Conservation (phyloP, 2,888 invertebrate species). For the Drosophila vallismaia region DNA sequence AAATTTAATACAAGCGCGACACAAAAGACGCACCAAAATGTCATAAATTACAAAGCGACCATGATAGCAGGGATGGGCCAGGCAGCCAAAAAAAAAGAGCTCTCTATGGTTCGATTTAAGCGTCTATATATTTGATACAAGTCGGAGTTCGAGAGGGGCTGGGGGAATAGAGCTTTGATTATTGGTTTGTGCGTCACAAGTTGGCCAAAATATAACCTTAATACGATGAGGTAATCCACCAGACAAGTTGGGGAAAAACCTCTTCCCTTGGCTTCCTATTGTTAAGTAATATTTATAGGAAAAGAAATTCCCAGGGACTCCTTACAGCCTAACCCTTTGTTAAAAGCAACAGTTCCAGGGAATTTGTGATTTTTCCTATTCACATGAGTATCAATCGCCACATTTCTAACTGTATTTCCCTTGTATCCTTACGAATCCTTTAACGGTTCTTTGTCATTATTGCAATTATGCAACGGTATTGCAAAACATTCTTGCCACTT, state of each 20-base stretch:
- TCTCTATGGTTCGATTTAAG: slow-evolving; percentile 60
- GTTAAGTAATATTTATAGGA: background rate
- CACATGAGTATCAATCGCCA: slow-evolving; percentile 39
- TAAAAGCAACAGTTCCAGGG: slow-evolving; percentile 19
- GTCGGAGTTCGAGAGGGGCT: background rate
- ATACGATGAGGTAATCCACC: slow-evolving; percentile 34
- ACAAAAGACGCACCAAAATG: slow-evolving; percentile 81
- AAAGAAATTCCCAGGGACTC: slow-evolving; percentile 9
- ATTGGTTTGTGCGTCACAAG: slow-evolving; percentile 41
- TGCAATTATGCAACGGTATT: slow-evolving; percentile 73
- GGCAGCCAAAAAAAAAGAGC: slow-evolving; percentile 49
- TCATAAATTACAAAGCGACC: slow-evolving; percentile 79
- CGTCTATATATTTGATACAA: slow-evolving; percentile 38
- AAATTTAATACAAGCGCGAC: slow-evolving; percentile 79
- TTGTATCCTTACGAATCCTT: slow-evolving; percentile 12
- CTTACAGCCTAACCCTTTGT: background rate
- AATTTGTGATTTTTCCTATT: slow-evolving; percentile 12
- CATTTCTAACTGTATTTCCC: slow-evolving; percentile 31
- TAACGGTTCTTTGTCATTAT: slow-evolving; percentile 30
- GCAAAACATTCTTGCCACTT: slow-evolving; percentile 54
- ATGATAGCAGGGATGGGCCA: slow-evolving; percentile 70
- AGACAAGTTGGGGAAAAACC: slow-evolving; percentile 1
- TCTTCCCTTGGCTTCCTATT: background rate
- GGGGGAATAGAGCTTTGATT: slow-evolving; percentile 36
- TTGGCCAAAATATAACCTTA: slow-evolving; percentile 15